These are phyloP conservation scores for Melopsittacus undulatus DNA, from an alignment of 2,797 vertebrate genomes.

Conservation along the genomic window DNA sequence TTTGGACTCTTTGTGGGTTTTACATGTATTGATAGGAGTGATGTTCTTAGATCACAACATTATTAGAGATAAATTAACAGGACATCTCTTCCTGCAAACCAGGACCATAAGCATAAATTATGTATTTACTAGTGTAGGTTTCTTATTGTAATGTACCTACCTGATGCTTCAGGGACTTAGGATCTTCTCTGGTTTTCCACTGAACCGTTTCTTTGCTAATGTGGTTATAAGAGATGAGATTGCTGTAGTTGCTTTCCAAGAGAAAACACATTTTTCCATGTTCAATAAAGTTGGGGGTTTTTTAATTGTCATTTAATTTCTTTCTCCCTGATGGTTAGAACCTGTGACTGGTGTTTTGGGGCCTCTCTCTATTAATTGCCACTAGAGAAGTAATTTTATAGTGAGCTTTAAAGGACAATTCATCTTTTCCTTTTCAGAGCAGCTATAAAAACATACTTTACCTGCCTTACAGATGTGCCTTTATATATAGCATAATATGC, in stretches of 20 bases:
- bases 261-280: not conserved
- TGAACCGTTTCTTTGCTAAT: not conserved
- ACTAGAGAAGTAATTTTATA: slow-evolving; percentile 20
- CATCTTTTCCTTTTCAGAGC: slow-evolving; percentile 14
- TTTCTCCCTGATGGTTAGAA: not conserved
- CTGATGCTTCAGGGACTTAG: not conserved
- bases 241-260: not conserved
- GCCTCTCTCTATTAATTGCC: slow-evolving; percentile 29
- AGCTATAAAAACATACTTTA: slow-evolving; percentile 3
- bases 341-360: not conserved
- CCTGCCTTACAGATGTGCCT: slow-evolving; percentile 16
- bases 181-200: not conserved
- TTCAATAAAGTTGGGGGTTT: not conserved
- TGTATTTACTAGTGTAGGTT: not conserved
- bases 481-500: not conserved
- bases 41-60: not conserved
- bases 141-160: not conserved
- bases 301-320: not conserved
- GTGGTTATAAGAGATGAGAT: not conserved
- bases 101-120: not conserved
- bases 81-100: not conserved
- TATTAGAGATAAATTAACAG: not conserved
- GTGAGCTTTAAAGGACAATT: not conserved
- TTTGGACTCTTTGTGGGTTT: not conserved
- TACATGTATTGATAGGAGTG: not conserved